These are phyloP conservation scores for Paguma larvata DNA, from an alignment of 2,797 vertebrate species.

Conservation along the genomic window DNA sequence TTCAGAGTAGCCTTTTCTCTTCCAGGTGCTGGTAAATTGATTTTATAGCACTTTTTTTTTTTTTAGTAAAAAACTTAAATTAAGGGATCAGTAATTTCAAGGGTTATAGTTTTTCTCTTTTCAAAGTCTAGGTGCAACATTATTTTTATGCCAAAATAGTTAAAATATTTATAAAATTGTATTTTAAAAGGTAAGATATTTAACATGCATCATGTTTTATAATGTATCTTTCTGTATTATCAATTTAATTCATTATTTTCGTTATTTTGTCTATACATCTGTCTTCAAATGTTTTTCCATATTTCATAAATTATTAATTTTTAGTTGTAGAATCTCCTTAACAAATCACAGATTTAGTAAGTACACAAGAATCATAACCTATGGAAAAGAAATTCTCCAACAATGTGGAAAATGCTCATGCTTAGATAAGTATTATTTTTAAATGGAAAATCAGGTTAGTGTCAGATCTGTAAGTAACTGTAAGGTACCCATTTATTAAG, in stretches of 20 bases:
- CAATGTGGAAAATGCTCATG: background rate
- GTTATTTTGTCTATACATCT: background rate
- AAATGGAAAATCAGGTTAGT: background rate
- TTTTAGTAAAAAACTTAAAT: constrained; percentile 51
- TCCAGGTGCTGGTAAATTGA: constrained; percentile 46
- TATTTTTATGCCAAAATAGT: background rate
- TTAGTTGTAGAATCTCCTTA: background rate
- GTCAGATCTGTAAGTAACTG: background rate
- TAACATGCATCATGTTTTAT: background rate
- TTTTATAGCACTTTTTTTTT: constrained; percentile 34
- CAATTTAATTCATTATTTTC: background rate
- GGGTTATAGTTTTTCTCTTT: background rate
- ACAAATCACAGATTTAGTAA: background rate
- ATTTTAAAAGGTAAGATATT: background rate
- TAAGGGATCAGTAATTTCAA: constrained; percentile 55
- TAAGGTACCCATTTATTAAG: background rate
- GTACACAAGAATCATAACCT: background rate
- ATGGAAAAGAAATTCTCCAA: background rate
- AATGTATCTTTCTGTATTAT: background rate
- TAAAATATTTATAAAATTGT: background rate
- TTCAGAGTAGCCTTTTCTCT: constrained; percentile 49
- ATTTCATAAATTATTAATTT: background rate
- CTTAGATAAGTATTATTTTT: background rate
- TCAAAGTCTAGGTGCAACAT: background rate
- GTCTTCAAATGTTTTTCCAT: background rate